Evolutionary conservation across 1,140 invertebrate genomes (phyloP).

Genomic region (Caenorhabditis briggsae): DNA sequence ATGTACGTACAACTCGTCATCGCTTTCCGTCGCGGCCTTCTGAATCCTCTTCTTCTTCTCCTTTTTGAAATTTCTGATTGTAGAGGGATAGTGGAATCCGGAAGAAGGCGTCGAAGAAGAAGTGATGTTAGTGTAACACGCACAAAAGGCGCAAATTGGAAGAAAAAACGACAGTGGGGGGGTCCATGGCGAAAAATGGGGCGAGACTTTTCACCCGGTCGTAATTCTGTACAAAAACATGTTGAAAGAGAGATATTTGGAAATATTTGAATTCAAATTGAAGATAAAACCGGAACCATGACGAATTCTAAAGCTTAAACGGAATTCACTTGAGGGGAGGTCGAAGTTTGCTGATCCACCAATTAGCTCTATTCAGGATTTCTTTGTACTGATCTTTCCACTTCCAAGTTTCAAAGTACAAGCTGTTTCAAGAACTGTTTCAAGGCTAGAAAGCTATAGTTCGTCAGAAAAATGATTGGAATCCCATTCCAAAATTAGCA

Average conservation of each 20-base stretch:
- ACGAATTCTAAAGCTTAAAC: conserved; percentile 17
- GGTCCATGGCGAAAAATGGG: not conserved
- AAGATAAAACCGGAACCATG: not conserved
- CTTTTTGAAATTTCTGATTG: conserved; percentile 8
- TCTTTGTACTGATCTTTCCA: not conserved
- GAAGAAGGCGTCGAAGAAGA: conserved; percentile 24
- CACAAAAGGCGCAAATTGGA: conserved; percentile 55
- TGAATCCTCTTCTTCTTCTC: conserved; percentile 6
- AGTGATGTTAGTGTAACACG: conserved; percentile 46
- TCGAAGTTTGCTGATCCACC: not conserved
- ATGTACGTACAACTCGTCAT: conserved; percentile 33
- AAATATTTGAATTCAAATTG: not conserved
- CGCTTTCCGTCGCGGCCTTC: not conserved
- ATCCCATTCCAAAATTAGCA: not conserved
- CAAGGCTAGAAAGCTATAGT: not conserved
- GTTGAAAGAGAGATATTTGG: not conserved
- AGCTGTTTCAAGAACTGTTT: not conserved
- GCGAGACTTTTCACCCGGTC: conserved; percentile 2
- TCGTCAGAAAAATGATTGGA: not conserved
- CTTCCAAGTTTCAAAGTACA: conserved; percentile 5
- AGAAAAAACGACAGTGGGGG: conserved; percentile 15
- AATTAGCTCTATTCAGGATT: conserved; percentile 8
- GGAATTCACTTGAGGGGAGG: conserved; percentile 1
- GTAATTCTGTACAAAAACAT: conserved; percentile 46
- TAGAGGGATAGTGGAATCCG: conserved; percentile 32